These are phyloP conservation scores for Alloplasta piceator DNA, from an alignment of 2,888 invertebrate genomes.

Conservation along the genomic window DNA sequence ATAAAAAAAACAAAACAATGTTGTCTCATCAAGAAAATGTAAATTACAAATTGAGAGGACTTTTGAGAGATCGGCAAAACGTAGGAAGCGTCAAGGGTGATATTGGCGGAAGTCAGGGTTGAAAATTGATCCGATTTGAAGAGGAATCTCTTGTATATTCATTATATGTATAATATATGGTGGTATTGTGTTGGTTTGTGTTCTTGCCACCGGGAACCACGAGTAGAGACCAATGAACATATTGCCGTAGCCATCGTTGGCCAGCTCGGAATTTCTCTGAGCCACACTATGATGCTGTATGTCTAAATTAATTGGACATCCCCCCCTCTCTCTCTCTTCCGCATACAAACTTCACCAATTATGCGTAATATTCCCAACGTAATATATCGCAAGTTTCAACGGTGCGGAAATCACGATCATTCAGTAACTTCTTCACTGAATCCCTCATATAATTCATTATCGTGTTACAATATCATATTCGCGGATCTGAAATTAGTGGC, in stretches of 20 bases:
- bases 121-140: too few relatives aligned
- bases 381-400: constrained; percentile 23
- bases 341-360: background rate
- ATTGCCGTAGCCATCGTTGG: constrained; percentile 57
- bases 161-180: constrained; percentile 10
- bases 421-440: background rate
- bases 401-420: constrained; percentile 15
- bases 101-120: too few relatives aligned
- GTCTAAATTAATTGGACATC: constrained; percentile 63
- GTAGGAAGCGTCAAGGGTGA: too few relatives aligned
- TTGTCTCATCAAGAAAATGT: too few relatives aligned
- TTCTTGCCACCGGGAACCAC: constrained; percentile 39
- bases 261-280: constrained; percentile 62
- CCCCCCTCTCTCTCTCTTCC: constrained; percentile 22
- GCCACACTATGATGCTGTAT: constrained; percentile 66
- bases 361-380: constrained; percentile 20
- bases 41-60: too few relatives aligned
- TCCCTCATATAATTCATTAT: background rate
- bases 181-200: constrained; percentile 36
- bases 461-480: too few relatives aligned
- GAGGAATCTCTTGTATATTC: too few relatives aligned
- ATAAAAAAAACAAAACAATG: too few relatives aligned
- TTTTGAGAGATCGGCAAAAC: too few relatives aligned
- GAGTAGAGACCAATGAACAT: constrained; percentile 56
- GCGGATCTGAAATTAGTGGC: too few relatives aligned